phyloP scores from a whole-genome alignment of 2,888 invertebrate genomes.

The Amorpha juglandis region DNA sequence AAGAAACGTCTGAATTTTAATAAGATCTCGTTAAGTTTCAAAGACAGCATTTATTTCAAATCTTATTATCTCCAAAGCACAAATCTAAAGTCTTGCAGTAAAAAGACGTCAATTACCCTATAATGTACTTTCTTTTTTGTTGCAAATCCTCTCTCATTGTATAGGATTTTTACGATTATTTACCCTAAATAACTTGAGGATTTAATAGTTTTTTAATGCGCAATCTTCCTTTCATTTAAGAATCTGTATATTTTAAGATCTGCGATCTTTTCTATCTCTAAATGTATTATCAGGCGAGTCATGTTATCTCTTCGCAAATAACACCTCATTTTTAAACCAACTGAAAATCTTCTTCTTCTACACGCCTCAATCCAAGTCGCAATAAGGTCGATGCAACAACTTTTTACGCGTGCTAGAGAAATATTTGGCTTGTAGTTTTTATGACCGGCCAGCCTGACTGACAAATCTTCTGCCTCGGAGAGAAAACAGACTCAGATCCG shows the following conservation, averaged over 20 bases:
- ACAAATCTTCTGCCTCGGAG: too few relatives aligned
- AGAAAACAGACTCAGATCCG: too few relatives aligned
- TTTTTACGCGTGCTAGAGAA: too few relatives aligned
- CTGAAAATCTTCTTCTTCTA: too few relatives aligned
- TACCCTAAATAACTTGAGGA: slow-evolving; percentile 8
- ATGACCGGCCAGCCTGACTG: too few relatives aligned
- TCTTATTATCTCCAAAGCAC: slow-evolving; percentile 11
- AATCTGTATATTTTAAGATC: background rate
- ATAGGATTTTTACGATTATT: slow-evolving; percentile 22
- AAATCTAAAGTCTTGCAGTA: slow-evolving; percentile 20
- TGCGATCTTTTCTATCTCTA: background rate
- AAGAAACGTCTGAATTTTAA: background rate
- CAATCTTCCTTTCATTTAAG: slow-evolving; percentile 5
- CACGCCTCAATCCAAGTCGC: too few relatives aligned
- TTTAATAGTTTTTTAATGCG: slow-evolving; percentile 20
- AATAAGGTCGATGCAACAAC: too few relatives aligned
- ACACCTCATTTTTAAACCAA: too few relatives aligned
- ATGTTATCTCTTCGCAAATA: too few relatives aligned
- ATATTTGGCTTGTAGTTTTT: too few relatives aligned
- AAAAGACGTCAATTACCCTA: slow-evolving; percentile 6
- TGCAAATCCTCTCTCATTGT: slow-evolving; percentile 12
- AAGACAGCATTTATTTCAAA: slow-evolving; percentile 7
- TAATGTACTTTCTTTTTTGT: slow-evolving; percentile 12
- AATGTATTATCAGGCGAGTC: too few relatives aligned
- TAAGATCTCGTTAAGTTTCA: background rate